Conservation (phyloP, 2,888 invertebrate species). For the Stramonita haemastoma region DNA sequence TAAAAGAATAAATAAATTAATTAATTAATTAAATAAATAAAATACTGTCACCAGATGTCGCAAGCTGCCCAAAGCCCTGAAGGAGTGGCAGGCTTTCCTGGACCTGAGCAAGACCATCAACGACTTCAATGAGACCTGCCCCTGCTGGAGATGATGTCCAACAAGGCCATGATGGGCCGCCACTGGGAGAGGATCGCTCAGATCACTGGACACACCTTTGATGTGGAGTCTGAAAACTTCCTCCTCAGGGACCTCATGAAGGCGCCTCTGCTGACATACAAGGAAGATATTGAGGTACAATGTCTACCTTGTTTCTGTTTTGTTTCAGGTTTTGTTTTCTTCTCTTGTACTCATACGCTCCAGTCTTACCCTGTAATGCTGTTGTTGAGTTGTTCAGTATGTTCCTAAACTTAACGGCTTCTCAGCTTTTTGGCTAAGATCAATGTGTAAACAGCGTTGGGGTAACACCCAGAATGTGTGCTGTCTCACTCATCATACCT, state of each 20-base stretch:
- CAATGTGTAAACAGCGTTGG: no score
- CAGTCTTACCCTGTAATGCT: no score
- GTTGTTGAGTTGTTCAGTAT: no score
- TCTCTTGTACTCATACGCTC: no score
- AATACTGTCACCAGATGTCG: slow-evolving; percentile 84
- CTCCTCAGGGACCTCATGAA: slow-evolving; percentile 95
- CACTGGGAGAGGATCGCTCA: slow-evolving; percentile 98
- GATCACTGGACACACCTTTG: slow-evolving; percentile 91
- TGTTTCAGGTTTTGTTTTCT: background rate
- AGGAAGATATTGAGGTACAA: slow-evolving; percentile 94
- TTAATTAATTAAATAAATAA: no score
- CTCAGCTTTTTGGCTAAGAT: no score
- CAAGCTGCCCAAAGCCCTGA: slow-evolving; percentile 92
- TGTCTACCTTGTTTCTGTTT: background rate
- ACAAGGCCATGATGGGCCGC: slow-evolving; percentile 96
- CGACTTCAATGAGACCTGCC: slow-evolving; percentile 98
- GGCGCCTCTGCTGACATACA: slow-evolving; percentile 92
- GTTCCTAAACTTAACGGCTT: no score
- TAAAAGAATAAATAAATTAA: no score
- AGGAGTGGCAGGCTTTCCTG: slow-evolving; percentile 97
- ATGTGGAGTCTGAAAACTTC: slow-evolving; percentile 95
- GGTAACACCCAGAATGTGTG: no score
- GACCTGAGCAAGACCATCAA: slow-evolving; percentile 97
- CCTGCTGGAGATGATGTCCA: slow-evolving; percentile 94
- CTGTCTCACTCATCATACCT: no score